These are phyloP conservation scores for Carassius carassius DNA, from an alignment of 2,113 vertebrate genomes.

Conservation along the genomic window DNA sequence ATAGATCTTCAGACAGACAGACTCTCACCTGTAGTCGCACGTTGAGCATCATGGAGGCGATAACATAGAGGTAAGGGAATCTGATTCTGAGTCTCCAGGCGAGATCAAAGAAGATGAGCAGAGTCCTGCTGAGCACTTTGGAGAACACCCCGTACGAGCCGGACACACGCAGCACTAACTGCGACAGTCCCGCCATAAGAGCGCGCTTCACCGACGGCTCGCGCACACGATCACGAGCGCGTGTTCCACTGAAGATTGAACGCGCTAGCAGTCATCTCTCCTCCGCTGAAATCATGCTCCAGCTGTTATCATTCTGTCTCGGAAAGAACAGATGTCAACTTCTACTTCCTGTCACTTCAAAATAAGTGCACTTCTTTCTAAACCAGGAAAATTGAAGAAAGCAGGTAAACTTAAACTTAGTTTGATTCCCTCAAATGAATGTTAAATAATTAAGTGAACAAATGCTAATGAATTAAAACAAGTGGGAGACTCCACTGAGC, in stretches of 20 bases:
- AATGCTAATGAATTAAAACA: not conserved
- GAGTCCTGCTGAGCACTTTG: conserved; percentile 88
- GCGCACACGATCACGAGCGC: not conserved
- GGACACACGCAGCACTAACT: conserved; percentile 85
- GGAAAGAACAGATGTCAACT: conserved; percentile 23
- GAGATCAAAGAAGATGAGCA: conserved; percentile 94
- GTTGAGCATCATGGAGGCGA: conserved; percentile 97
- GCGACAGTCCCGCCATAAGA: conserved; percentile 82
- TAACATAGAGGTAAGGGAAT: conserved; percentile 93
- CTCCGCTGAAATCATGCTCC: conserved; percentile 28
- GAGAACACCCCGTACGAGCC: conserved; percentile 91
- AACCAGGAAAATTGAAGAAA: not conserved
- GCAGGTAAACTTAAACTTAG: not conserved
- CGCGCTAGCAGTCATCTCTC: not conserved
- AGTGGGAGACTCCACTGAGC: not conserved
- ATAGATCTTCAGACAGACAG: no score
- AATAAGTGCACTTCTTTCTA: not conserved
- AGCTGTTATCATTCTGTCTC: conserved; percentile 13
- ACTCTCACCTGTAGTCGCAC: conserved; percentile 89
- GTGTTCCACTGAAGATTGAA: not conserved
- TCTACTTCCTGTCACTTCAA: conserved; percentile 49
- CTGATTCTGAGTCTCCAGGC: conserved; percentile 92
- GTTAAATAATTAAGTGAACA: not conserved
- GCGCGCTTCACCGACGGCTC: conserved; percentile 27
- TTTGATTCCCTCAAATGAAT: not conserved